Evolutionary conservation across 2,797 vertebrate species (phyloP).

Genomic region (Trematomus bernacchii): DNA sequence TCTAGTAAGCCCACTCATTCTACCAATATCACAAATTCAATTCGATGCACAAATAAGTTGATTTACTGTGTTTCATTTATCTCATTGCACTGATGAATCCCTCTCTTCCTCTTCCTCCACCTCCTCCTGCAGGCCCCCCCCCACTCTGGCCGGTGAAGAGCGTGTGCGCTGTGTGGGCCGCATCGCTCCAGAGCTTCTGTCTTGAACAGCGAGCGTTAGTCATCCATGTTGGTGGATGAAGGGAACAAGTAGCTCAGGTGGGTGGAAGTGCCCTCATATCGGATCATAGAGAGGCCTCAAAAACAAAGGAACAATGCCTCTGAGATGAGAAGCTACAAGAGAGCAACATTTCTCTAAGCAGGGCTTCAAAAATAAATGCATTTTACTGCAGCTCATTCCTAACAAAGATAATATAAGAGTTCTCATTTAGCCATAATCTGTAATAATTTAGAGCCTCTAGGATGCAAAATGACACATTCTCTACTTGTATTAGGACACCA

Average conservation of each 20-base stretch:
- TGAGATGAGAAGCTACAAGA: constrained; percentile 61
- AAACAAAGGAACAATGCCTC: constrained; percentile 71
- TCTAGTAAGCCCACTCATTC: constrained; percentile 32
- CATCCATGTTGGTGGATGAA: constrained; percentile 81
- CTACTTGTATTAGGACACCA: constrained; percentile 2
- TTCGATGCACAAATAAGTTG: constrained; percentile 53
- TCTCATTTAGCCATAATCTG: constrained; percentile 12
- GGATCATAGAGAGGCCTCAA: constrained; percentile 69
- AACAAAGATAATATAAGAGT: constrained; percentile 28
- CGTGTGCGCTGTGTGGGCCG: constrained; percentile 74
- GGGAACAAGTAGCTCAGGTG: constrained; percentile 78
- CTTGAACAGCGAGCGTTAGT: constrained; percentile 73
- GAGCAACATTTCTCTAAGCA: constrained; percentile 39
- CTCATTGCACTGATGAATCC: constrained; percentile 51
- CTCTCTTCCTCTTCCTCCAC: constrained; percentile 50
- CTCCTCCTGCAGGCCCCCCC: constrained; percentile 51
- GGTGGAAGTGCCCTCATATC: constrained; percentile 77
- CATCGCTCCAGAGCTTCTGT: constrained; percentile 60
- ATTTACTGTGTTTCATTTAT: constrained; percentile 50
- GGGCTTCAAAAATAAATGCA: constrained; percentile 43
- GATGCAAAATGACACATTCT: neutral
- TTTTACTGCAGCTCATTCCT: constrained; percentile 34
- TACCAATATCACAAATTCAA: constrained; percentile 54
- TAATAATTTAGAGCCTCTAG: too few relatives aligned
- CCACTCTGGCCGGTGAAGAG: constrained; percentile 64